Evolutionary conservation across 2,113 vertebrate species (phyloP), one percentile per base, ranked within the genome.

Genomic region (Solenodon paradoxus): DNA sequence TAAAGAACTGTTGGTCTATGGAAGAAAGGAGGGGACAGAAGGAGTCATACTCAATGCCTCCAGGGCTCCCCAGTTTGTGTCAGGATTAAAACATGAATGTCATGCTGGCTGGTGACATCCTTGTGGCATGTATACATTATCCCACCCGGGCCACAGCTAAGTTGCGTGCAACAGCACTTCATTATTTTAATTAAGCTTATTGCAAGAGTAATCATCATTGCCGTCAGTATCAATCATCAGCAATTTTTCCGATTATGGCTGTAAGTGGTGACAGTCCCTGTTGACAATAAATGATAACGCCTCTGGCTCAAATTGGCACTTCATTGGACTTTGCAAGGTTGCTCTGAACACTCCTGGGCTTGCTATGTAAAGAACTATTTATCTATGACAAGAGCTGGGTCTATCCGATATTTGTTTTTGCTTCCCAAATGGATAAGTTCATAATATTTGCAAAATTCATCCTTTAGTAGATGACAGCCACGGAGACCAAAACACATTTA

Each of bases 181-280:
- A 98, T 99, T 99, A 98, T 99, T 99, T 99, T 99, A 99, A 99
- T 99, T 99, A 99, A 98, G 98, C 98, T 99, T 98, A 99, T 99
- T 99, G 99, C 99, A 99, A 99, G 99, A 99, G 98, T 98, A 98
- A 99, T 99, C 99, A 99, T 99, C 98, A 97, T 97, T 97, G 97
- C 98, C 75, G 69, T 99, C 98, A 98, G 98, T 98, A 99, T 99
- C 98, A 98, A 99, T 99, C 99, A 99, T 97, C 94, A 88, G 97
- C 95, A 96, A 98, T 94, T 98, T 98, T 99, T 98, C 97, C 97
- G 98, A 98, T 98, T 96, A 98, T 97, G 98, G 98, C 96, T 45
- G 15, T 98, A 98, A 98, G 90, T 97, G 97, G 98, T 98, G 98
- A 98, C 97, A 97, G 97, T 97, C 95, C 94, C 90, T 84, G 96